These are phyloP conservation scores for Lithobius niger DNA, from an alignment of 1,140 invertebrate genomes.

Conservation along the genomic window DNA sequence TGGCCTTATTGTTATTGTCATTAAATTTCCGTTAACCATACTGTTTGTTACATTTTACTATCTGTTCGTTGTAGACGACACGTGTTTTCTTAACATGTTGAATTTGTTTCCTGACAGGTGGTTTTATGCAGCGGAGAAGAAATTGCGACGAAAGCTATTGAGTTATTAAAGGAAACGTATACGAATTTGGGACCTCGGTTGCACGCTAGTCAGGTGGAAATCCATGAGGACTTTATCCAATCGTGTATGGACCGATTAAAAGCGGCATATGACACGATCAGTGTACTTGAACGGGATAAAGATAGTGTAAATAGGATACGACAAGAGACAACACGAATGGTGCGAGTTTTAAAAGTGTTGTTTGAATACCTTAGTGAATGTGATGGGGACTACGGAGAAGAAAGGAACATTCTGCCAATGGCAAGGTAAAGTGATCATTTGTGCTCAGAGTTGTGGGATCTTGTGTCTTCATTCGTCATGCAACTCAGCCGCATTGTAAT, in stretches of 20 bases:
- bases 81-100: too few relatives aligned
- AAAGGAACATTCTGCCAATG: constrained; percentile 75
- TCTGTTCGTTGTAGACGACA: too few relatives aligned
- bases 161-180: constrained; percentile 81
- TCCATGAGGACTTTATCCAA: constrained; percentile 85
- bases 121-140: constrained; percentile 79
- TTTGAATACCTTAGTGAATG: constrained; percentile 93
- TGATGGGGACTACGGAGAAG: constrained; percentile 79
- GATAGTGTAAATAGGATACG: constrained; percentile 40
- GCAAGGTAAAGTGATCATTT: too few relatives aligned
- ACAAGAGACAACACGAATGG: constrained; percentile 76
- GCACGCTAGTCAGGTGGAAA: constrained; percentile 54
- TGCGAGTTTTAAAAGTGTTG: constrained; percentile 83
- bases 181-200: constrained; percentile 81
- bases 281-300: constrained; percentile 38
- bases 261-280: constrained; percentile 52
- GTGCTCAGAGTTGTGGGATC: too few relatives aligned
- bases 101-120: too few relatives aligned
- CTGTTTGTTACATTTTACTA: too few relatives aligned
- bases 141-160: constrained; percentile 79
- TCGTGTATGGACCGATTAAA: constrained; percentile 72
- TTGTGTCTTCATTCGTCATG: too few relatives aligned
- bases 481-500: too few relatives aligned
- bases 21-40: too few relatives aligned
- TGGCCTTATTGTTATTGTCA: too few relatives aligned